Base-by-base conservation (phyloP, 1,140 invertebrate species). In the Cydia strobilella region DNA sequence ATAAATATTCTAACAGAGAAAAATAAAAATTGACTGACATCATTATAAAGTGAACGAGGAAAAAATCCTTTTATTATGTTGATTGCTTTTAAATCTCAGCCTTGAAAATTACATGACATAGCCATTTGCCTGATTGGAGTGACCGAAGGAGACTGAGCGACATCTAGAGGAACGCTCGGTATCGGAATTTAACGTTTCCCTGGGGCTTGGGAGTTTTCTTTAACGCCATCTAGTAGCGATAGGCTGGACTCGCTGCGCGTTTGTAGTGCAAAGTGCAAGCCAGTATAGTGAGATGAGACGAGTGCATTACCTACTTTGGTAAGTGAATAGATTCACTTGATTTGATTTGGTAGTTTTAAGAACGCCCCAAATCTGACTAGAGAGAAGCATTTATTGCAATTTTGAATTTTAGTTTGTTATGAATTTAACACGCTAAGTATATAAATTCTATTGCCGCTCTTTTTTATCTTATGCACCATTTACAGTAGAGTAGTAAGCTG, bases 291-390 rank as follows among this genome's bases (percentile, higher is more conserved):
- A 13, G 31, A 35, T 42, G 65, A 35, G n/a, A 69, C 35, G 31
- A 69, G 31, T 69, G 65, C 65, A 69, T 35, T 42, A 69, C 65
- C 65, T 31, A 69, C 65, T 39, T 69, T 39, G 23, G 27, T 35
- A 69, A 69, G n/a, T 69, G 65, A 35, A 35, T 69, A 69, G n/a
- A n/a, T 69, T 69, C 31, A 9, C 31, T 69, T 39, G 65, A 69
- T 69, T 35, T 59, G 54, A 59, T 23, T 59, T 59, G 20, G 20
- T 59, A 59, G 18, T 59, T 59, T 23, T 20, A 59, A 20, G 54
- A 59, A 59, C 18, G 54, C 9, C n/a, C 54, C 20, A 59, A 59
- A 59, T 59, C 54, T 59, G 20, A 59, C 54, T 18, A 12, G 54
- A 9, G 54, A 20, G 54, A 59, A 59, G 20, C 54, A 23, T 59